Base-by-base conservation (phyloP, 2,797 vertebrate species). In the Lycodopsis pacificus region DNA sequence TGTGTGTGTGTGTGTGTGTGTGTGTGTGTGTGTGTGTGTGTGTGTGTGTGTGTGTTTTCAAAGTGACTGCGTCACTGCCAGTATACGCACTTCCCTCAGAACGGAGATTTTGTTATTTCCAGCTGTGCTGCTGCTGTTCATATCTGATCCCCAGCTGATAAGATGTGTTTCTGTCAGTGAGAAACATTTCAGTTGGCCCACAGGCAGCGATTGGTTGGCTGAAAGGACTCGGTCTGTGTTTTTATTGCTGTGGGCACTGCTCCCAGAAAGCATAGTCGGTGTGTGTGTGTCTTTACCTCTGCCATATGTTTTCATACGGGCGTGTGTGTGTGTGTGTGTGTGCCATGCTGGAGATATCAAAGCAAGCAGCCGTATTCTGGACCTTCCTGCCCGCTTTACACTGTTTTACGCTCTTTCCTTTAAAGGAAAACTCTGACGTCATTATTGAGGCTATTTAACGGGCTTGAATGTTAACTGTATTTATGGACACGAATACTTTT, bases 101-200 rank as follows among this genome's bases (percentile, higher is more conserved):
- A 51, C 78, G 61, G 78, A 63, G 74, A 75, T 71, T 79, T 32
- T 77, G 81, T 85, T 84, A 74, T 84, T 88, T 88, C 76, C 87
- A 90, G 86, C 86, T 88, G 78, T 77, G 61, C 76, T 82, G 59
- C 71, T 80, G 65, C 76, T 80, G 65, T 76, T 73, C 65, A 84
- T 83, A 73, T 87, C 89, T 82, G 85, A 88, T 82, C 81, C 63
- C 67, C 83, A 74, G 74, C 82, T 71, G 86, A 89, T 89, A 89
- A 88, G 77, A 71, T 71, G 3, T 69, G 65, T 70, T 59, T 63
- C 65, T 77, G 65, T 80, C 53, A 48, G 67, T 40, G 65, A 70
- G 76, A 67, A 83, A 67, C 65, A 54, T 82, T 88, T 88, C 77
- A 82, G 70, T 73, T 73, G 63, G 72, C 75, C 49, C 61, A 65